Conservation (phyloP, 2,113 vertebrate genomes). For the Anoura caudifer region DNA sequence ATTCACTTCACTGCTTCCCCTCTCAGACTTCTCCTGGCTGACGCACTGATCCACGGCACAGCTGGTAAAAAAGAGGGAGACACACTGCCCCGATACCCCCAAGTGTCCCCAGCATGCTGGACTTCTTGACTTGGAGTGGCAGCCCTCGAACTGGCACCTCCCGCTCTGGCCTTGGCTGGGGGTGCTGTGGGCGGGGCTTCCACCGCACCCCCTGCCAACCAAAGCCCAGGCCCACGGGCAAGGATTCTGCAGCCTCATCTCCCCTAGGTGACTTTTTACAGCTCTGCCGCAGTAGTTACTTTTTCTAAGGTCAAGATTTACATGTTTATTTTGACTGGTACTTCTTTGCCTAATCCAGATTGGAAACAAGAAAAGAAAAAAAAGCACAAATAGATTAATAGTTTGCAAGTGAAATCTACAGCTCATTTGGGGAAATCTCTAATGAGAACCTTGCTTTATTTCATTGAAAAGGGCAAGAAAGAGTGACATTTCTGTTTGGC, state of each 20-base stretch:
- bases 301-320: constrained; percentile 78
- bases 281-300: constrained; percentile 54
- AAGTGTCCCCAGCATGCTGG: not conserved
- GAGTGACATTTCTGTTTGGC: constrained; percentile 73
- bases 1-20: not conserved
- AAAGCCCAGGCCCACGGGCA: not conserved
- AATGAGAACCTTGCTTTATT: constrained; percentile 56
- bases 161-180: not conserved
- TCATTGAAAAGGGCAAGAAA: constrained; percentile 52
- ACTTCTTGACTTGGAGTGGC: not conserved
- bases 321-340: constrained; percentile 72
- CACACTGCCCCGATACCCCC: accelerated
- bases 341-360: constrained; percentile 63
- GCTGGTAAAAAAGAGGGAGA: not conserved
- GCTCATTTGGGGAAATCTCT: constrained; percentile 66
- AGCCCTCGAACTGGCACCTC: not conserved
- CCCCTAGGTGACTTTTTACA: constrained; percentile 26
- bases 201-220: accelerated
- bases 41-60: not conserved
- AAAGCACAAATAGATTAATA: constrained; percentile 64
- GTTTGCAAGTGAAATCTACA: constrained; percentile 73
- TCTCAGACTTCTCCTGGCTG: not conserved
- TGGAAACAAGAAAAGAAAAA: not conserved
- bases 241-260: not conserved
- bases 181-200: accelerated